Evolutionary conservation across 1,140 invertebrate species (phyloP).

Genomic region (Antheraea pernyi): DNA sequence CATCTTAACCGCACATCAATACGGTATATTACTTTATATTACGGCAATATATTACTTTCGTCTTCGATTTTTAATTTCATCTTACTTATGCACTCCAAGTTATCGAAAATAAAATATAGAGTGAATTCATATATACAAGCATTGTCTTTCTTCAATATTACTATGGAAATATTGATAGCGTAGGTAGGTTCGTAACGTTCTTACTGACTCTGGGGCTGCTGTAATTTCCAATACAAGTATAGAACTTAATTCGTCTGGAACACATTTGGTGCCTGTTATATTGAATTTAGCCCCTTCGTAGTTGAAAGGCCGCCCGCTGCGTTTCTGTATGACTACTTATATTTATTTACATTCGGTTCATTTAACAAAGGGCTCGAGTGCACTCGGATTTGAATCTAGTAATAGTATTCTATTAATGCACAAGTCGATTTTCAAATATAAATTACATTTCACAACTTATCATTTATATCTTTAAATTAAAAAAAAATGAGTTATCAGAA

Average conservation of each 20-base stretch:
- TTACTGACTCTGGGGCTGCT: background rate
- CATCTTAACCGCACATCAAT: too few relatives aligned
- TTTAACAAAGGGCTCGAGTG: conserved; percentile 67
- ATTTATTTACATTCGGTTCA: conserved; percentile 77
- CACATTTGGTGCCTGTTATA: conserved; percentile 45
- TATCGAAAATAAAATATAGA: too few relatives aligned
- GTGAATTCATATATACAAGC: too few relatives aligned
- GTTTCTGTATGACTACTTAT: conserved; percentile 63
- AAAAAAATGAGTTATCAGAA: background rate
- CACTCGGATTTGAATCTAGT: conserved; percentile 42
- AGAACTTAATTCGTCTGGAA: conserved; percentile 11
- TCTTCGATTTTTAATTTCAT: too few relatives aligned
- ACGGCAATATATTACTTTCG: too few relatives aligned
- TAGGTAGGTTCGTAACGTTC: background rate
- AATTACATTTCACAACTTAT: background rate
- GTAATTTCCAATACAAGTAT: conserved; percentile 12
- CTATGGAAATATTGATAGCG: too few relatives aligned
- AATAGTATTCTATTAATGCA: conserved; percentile 23
- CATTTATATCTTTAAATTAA: too few relatives aligned
- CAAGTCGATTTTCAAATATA: background rate
- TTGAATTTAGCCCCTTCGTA: conserved; percentile 64
- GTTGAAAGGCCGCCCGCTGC: conserved; percentile 51
- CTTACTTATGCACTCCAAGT: too few relatives aligned
- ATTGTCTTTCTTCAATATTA: too few relatives aligned
- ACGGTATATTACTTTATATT: too few relatives aligned